phyloP scores from a whole-genome alignment of 2,113 vertebrate species.

The Chlorodrepanis virens region DNA sequence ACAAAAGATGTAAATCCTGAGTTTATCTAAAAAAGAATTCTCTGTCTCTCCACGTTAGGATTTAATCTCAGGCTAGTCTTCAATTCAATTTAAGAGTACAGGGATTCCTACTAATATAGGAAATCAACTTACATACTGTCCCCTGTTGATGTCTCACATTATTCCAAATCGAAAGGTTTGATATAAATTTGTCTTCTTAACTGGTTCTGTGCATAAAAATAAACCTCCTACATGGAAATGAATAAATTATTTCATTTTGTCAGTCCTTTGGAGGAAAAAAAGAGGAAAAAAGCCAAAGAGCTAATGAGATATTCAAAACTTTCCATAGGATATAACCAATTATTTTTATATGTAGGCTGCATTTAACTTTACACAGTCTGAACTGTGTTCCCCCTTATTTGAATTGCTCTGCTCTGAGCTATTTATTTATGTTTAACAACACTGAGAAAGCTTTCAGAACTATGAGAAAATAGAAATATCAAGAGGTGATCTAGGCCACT shows the following conservation, averaged over 20 bases:
- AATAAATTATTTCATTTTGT: neutral
- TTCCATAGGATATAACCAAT: neutral
- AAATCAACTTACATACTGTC: neutral
- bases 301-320: neutral
- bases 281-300: fast-evolving
- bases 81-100: neutral
- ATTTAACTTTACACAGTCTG: neutral
- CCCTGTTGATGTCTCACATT: neutral
- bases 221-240: neutral
- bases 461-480: neutral
- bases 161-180: neutral
- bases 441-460: neutral
- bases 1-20: neutral
- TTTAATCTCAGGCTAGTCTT: neutral
- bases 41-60: neutral
- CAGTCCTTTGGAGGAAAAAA: neutral
- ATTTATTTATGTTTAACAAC: neutral
- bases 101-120: neutral
- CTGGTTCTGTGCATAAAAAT: neutral
- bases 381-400: neutral
- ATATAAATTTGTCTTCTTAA: neutral
- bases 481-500: neutral
- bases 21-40: neutral
- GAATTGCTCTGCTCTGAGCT: neutral
- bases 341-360: neutral